phyloP scores from a whole-genome alignment of 2,797 vertebrate species.

The Typhlichthys subterraneus region DNA sequence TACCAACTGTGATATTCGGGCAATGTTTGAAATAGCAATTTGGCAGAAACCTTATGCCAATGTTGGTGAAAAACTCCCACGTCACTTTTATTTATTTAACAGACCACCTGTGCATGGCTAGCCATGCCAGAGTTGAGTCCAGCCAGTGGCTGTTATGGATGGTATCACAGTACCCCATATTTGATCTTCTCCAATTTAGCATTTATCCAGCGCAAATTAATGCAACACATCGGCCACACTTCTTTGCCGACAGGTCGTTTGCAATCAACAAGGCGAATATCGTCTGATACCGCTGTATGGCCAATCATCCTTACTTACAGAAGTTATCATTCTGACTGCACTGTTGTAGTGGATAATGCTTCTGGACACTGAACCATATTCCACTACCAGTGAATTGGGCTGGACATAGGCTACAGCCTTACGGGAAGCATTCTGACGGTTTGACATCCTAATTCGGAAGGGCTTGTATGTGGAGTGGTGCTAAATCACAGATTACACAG shows the following conservation, averaged over 20 bases:
- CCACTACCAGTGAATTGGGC: neutral
- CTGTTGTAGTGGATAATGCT: neutral
- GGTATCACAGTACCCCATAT: too few relatives aligned
- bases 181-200: too few relatives aligned
- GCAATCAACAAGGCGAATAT: too few relatives aligned
- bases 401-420: conserved; percentile 15
- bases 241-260: neutral
- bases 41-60: too few relatives aligned
- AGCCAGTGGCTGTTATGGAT: too few relatives aligned
- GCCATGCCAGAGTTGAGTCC: too few relatives aligned
- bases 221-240: neutral
- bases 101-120: too few relatives aligned
- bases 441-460: conserved; percentile 14
- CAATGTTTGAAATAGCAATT: neutral
- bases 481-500: conserved; percentile 50
- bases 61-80: too few relatives aligned
- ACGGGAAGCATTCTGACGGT: neutral
- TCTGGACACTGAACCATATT: conserved; percentile 1
- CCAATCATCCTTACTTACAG: neutral
- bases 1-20: neutral
- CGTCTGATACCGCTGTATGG: too few relatives aligned
- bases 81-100: too few relatives aligned
- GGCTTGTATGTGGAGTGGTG: neutral
- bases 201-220: too few relatives aligned
- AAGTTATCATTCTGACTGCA: neutral